These are phyloP conservation scores for Sylvia atricapilla DNA, from an alignment of 2,113 vertebrate genomes.

Conservation along the genomic window DNA sequence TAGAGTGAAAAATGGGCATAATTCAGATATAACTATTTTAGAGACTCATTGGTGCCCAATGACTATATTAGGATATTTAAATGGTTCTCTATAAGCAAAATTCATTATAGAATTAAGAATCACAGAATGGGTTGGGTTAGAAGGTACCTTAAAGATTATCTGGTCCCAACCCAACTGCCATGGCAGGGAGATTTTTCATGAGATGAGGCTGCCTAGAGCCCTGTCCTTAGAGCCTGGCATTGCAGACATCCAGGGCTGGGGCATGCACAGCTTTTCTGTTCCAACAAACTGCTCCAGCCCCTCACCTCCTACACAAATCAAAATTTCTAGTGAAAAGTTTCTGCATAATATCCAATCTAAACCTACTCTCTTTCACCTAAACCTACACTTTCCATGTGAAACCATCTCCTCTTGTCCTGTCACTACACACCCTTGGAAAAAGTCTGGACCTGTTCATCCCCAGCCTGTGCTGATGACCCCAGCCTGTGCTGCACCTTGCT, in stretches of 20 bases:
- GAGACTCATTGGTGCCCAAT: rapidly evolving
- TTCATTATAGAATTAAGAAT: background rate
- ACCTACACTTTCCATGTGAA: background rate
- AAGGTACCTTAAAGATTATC: background rate
- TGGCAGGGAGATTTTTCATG: background rate
- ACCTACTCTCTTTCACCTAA: background rate
- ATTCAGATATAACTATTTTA: background rate
- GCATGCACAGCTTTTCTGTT: background rate
- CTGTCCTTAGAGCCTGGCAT: background rate
- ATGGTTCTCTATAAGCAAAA: background rate
- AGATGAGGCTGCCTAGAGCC: background rate
- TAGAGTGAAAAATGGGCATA: background rate
- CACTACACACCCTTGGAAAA: background rate
- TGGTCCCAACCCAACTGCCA: background rate
- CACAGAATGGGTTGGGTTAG: background rate
- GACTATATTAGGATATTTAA: background rate
- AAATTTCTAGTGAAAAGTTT: background rate
- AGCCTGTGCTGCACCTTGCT: background rate
- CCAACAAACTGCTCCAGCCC: background rate
- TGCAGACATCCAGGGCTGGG: background rate
- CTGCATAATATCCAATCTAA: background rate
- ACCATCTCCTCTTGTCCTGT: background rate
- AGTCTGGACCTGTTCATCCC: background rate
- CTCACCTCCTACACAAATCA: background rate
- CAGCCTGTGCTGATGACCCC: background rate